Evolutionary conservation across 2,888 invertebrate genomes (phyloP), one percentile per base, ranked within the genome.

Genomic region (Pseudoips prasinana): DNA sequence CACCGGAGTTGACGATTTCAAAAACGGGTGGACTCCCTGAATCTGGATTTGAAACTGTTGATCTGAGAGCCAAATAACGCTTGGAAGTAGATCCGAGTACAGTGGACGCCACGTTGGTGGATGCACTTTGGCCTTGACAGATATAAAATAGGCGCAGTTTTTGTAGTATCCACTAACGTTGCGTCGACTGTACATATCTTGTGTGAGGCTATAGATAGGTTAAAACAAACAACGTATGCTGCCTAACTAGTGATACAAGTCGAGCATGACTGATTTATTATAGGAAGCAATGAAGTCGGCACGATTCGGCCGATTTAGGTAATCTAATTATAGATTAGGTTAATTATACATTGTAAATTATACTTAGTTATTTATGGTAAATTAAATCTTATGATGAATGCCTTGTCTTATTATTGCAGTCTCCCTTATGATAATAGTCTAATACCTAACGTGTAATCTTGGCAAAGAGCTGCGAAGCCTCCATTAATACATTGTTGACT

Each of bases 1-100:
- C 79, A 0, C 85, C 86, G 11, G 80, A 82, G 52, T 58, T 86
- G 9, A 70, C 65, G 9, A 69, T 76, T 2, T 68, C 79, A 7
- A 89, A 85, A 67, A 55, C 77, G 10, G 68, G 71, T 11, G 62
- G 51, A 30, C 71, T 83, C 37, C 68, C 83, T 2, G 89, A 89
- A 27, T 80, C 81, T 7, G 89, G 89, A 1, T 89, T 89, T 46
- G 89, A 89, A 64, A 89, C 87, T 17, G 86, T 89, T 33, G 88
- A 88, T 55, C 58, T 85, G 41, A 70, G 82, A 61, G 65, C 78
- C 42, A 76, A 83, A 52, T 82, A n/a, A 20, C 2, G 20, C 3
- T 18, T n/a, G n/a, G n/a, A n/a, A n/a, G n/a, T n/a, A n/a, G n/a
- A n/a, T n/a, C n/a, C n/a, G n/a, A n/a, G n/a, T n/a, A n/a, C n/a